Percentiles rank a stretch among this genome's conserved stretches.
Evolutionary conservation across 1,140 invertebrate genomes (phyloP).

Genomic region (Drosophila gunungcola): DNA sequence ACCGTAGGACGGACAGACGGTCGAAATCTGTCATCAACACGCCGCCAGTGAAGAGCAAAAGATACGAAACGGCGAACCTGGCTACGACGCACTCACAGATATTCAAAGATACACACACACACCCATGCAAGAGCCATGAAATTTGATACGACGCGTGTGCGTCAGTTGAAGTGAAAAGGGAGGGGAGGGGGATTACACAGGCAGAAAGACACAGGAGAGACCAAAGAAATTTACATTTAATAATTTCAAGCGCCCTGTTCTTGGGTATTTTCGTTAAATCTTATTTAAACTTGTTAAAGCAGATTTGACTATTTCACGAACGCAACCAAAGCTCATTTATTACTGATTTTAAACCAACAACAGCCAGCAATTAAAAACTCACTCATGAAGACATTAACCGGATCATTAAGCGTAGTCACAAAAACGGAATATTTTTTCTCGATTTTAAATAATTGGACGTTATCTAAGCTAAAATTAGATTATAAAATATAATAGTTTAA

Average conservation of each 20-base stretch:
- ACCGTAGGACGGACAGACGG: conserved; percentile 31
- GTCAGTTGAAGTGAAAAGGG: conserved; percentile 42
- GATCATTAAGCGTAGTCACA: not conserved
- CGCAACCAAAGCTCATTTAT: no score
- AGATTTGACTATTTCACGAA: not conserved
- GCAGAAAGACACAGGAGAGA: conserved; percentile 23
- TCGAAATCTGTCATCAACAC: conserved; percentile 80
- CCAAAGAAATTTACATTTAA: conserved; percentile 55
- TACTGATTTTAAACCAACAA: no score
- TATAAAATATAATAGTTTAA: no score
- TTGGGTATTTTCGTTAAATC: conserved; percentile 36
- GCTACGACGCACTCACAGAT: conserved; percentile 44
- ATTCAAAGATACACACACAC: conserved; percentile 39
- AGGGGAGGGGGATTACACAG: not conserved
- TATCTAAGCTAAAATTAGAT: no score
- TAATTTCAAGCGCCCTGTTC: conserved; percentile 34
- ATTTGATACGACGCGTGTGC: conserved; percentile 75
- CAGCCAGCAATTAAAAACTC: no score
- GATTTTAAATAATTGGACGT: no score
- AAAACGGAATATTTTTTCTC: no score
- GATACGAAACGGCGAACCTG: conserved; percentile 26
- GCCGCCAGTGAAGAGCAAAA: conserved; percentile 58
- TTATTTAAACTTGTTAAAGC: conserved; percentile 13
- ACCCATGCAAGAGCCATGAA: conserved; percentile 65
- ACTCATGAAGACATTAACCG: not conserved